These are phyloP conservation scores for Whitmania pigra DNA, from an alignment of 1,140 invertebrate species.

Conservation along the genomic window DNA sequence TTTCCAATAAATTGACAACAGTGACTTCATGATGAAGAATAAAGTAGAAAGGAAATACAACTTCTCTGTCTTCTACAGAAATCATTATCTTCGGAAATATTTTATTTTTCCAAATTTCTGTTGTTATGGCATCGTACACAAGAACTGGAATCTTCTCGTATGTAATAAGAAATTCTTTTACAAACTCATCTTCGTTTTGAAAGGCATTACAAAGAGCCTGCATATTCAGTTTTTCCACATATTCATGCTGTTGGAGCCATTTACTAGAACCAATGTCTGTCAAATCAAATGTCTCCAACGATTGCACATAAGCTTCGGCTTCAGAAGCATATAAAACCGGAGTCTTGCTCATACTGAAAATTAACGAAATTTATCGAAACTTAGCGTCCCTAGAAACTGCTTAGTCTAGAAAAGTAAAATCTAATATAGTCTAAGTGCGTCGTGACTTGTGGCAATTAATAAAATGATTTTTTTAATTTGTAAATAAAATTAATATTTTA, in stretches of 20 bases:
- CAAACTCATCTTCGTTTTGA: slow-evolving; percentile 41
- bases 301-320: slow-evolving; percentile 26
- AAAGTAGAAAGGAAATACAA: slow-evolving; percentile 40
- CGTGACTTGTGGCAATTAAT: no score
- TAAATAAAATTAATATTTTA: no score
- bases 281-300: slow-evolving; percentile 24
- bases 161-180: slow-evolving; percentile 41
- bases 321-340: slow-evolving; percentile 26
- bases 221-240: slow-evolving; percentile 43
- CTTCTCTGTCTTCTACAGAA: slow-evolving; percentile 36
- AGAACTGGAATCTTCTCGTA: slow-evolving; percentile 38
- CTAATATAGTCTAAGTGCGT: no score
- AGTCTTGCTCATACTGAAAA: neutral
- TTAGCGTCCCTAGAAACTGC: no score
- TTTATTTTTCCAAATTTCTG: slow-evolving; percentile 41
- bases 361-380: no score
- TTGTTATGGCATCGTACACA: slow-evolving; percentile 38
- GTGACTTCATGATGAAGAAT: slow-evolving; percentile 43
- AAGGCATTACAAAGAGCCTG: slow-evolving; percentile 41
- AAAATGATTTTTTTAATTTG: no score
- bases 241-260: slow-evolving; percentile 41
- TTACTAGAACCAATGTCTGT: slow-evolving; percentile 26
- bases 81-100: slow-evolving; percentile 37
- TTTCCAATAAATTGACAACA: slow-evolving; percentile 40
- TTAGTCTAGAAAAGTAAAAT: no score